Evolutionary conservation across 2,888 invertebrate species (phyloP).

Genomic region (Craniophora ligustri): DNA sequence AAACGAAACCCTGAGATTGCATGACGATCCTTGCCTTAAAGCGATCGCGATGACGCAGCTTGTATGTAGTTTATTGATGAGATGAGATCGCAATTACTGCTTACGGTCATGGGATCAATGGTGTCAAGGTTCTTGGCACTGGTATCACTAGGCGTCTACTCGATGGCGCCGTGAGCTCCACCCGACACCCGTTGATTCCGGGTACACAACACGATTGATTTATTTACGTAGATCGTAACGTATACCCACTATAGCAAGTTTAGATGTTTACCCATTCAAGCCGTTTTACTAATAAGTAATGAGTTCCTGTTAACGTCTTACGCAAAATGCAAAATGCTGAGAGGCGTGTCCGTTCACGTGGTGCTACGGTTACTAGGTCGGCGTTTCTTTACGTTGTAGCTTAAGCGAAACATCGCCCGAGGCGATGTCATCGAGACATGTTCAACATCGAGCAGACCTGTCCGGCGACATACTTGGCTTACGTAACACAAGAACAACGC

Average conservation of each 20-base stretch:
- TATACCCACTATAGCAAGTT: slow-evolving; percentile 43
- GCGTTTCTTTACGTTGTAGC: slow-evolving; percentile 21
- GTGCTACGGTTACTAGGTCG: slow-evolving; percentile 12
- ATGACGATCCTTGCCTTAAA: slow-evolving; percentile 66
- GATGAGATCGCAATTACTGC: slow-evolving; percentile 70
- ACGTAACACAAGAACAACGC: slow-evolving; percentile 63
- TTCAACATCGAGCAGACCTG: slow-evolving; percentile 23
- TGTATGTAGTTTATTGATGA: slow-evolving; percentile 71
- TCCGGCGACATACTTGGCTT: slow-evolving; percentile 59
- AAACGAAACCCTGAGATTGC: slow-evolving; percentile 70
- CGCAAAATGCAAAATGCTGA: slow-evolving; percentile 25
- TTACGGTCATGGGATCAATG: slow-evolving; percentile 68
- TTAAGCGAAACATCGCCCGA: slow-evolving; percentile 13
- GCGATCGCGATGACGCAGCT: slow-evolving; percentile 67
- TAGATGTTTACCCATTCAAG: slow-evolving; percentile 40
- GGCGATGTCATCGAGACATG: slow-evolving; percentile 38
- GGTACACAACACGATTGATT: slow-evolving; percentile 63
- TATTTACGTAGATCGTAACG: slow-evolving; percentile 54
- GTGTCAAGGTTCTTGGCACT: slow-evolving; percentile 75
- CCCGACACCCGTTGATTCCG: slow-evolving; percentile 71
- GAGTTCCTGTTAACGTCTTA: slow-evolving; percentile 30
- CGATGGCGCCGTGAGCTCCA: slow-evolving; percentile 38
- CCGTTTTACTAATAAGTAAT: neutral
- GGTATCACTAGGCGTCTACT: slow-evolving; percentile 15
- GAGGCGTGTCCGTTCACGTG: slow-evolving; percentile 2